Evolutionary conservation across 64 coral and sea anemone genomes (phyloP).

Genomic region (Stichodactyla mertensii): DNA sequence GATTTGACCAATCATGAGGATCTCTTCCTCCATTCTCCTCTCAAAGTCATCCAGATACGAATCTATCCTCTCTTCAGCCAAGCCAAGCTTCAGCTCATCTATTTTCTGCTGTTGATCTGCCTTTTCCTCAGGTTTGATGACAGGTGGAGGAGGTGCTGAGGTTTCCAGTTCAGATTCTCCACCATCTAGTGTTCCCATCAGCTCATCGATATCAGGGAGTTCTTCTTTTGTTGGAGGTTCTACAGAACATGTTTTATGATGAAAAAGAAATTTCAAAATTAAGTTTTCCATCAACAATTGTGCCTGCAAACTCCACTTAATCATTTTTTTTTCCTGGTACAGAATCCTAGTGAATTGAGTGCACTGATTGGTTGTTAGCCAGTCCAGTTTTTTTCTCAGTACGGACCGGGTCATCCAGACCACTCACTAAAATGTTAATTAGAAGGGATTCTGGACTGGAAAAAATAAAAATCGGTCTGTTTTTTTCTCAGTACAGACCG

Average conservation of each 20-base stretch:
- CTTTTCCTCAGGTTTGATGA: slow-evolving; percentile 78
- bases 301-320: no score
- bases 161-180: slow-evolving; percentile 82
- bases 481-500: no score
- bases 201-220: slow-evolving; percentile 75
- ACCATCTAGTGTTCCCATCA: slow-evolving; percentile 84
- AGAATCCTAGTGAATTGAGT: no score
- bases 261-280: no score
- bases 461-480: no score
- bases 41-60: slow-evolving; percentile 93
- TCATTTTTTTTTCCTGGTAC: no score
- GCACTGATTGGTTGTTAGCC: no score
- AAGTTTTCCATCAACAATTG: no score
- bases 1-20: slow-evolving; percentile 95
- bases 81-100: slow-evolving; percentile 77
- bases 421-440: no score
- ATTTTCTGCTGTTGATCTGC: slow-evolving; percentile 64
- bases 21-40: slow-evolving; percentile 82
- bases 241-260: background rate
- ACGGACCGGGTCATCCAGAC: no score
- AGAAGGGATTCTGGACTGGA: no score
- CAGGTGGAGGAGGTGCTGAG: slow-evolving; percentile 56
- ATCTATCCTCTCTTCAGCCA: slow-evolving; percentile 77
- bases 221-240: slow-evolving; percentile 62
- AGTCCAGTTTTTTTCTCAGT: no score